Conservation (phyloP, 2,888 invertebrate species). For the Polyommatus iphigenia region DNA sequence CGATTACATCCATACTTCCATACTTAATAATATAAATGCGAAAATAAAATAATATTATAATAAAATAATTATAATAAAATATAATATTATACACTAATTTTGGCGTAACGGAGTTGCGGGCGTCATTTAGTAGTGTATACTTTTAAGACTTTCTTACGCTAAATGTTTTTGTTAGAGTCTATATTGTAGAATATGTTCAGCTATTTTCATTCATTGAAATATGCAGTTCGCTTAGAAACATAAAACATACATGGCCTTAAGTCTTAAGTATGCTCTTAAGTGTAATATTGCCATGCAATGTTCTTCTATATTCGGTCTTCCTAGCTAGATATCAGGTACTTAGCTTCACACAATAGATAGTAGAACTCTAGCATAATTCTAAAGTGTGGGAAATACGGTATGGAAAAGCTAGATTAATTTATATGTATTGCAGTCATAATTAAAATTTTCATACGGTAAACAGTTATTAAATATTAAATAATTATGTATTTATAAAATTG, state of each 20-base stretch:
- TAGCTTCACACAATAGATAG: neutral
- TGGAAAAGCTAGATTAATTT: neutral
- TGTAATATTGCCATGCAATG: neutral
- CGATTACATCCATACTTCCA: neutral
- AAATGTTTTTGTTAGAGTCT: too few species aligned
- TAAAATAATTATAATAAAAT: too few species aligned
- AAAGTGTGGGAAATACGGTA: neutral
- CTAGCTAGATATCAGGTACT: neutral
- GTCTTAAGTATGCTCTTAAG: neutral
- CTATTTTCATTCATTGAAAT: neutral
- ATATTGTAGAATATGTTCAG: too few species aligned
- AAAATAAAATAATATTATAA: too few species aligned
- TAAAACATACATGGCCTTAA: neutral
- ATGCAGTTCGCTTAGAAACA: neutral
- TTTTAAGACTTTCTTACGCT: too few species aligned
- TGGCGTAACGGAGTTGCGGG: too few species aligned
- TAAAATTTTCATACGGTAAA: too few species aligned
- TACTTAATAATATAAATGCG: too few species aligned
- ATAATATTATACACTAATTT: too few species aligned
- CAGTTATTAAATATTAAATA: too few species aligned
- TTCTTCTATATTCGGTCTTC: constrained; percentile 15
- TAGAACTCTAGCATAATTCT: neutral
- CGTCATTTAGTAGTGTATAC: too few species aligned
- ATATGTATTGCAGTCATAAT: neutral
- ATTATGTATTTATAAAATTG: too few species aligned